Conservation (phyloP, 2,113 vertebrate genomes). For the Pogona vitticeps region DNA sequence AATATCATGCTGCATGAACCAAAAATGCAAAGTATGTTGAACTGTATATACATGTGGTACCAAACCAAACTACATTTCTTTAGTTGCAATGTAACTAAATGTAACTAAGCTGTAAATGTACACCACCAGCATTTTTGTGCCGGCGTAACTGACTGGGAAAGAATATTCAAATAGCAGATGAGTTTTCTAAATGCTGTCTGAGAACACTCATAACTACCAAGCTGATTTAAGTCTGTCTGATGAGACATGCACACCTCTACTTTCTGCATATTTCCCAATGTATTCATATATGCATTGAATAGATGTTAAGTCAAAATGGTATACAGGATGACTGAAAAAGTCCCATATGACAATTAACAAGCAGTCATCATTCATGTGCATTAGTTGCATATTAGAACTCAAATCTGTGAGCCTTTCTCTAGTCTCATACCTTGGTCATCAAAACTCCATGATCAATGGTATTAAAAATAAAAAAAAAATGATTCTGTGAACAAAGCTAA, state of each 20-base stretch:
- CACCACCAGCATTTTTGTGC: not conserved
- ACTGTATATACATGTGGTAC: not conserved
- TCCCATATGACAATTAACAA: not conserved
- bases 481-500: not conserved
- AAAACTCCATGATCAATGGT: not conserved
- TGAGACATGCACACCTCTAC: not conserved
- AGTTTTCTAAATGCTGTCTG: not conserved
- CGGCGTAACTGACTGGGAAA: not conserved
- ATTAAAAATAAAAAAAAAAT: not conserved
- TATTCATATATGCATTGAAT: not conserved
- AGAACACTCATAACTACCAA: not conserved
- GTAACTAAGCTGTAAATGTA: not conserved
- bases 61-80: not conserved
- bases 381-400: not conserved
- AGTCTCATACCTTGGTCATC: not conserved
- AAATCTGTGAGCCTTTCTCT: too few species aligned
- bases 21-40: not conserved
- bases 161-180: not conserved
- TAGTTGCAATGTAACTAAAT: not conserved
- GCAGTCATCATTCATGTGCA: not conserved
- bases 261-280: not conserved
- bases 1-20: not conserved
- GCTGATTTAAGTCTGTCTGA: not conserved
- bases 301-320: not conserved
- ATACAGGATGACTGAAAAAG: not conserved